Evolutionary conservation across 2,888 invertebrate genomes (phyloP), one percentile per base, ranked within the genome.

Genomic region (Trachelus iudaicus): DNA sequence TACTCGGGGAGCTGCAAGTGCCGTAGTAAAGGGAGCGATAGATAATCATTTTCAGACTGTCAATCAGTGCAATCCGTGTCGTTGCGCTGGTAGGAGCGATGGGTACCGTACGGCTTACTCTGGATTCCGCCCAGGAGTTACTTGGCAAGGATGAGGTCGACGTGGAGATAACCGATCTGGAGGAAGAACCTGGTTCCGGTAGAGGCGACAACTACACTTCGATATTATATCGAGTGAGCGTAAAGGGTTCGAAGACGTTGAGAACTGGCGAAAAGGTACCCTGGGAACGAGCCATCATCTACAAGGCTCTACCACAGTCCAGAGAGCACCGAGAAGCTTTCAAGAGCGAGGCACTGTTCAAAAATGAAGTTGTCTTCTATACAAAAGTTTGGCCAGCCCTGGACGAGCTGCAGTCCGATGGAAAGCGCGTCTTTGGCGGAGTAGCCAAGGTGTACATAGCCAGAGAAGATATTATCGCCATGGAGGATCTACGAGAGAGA

Each of bases 191-290:
- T 4, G 96, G 95, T n/a, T 94, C 95, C 0, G 95, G 94, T 79
- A 92, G 95, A 76, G 96, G 96, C 0, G 96, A 96, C 86, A 96
- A 96, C 89, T 96, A 96, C 87, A 95, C 95, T 0, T 95, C 96
- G 12, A 94, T 95, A 93, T 92, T 96, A 11, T 96, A 95, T 90
- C 93, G 96, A 23, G 93, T 95, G 78, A 92, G 93, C 1, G 90
- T 95, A 4, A 94, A 93, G 83, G 95, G 95, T 6, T 90, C 89
- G 30, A 92, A 92, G 78, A 87, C 89, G 56, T 80, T 84, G 0
- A 89, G 90, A 76, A 86, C 90, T 0, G 91, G 90, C 11, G 92
- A 92, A 56, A 92, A 92, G 79, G 91, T 92, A 75, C 93, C 93
- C n/a, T 96, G 95, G 94, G 92, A 94, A 80, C 93, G 93, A 34